A percentile compares a stretch with the other conserved stretches of the same genome.
Evolutionary conservation across 2,797 vertebrate species (phyloP).

Genomic region (Alcedo atthis): DNA sequence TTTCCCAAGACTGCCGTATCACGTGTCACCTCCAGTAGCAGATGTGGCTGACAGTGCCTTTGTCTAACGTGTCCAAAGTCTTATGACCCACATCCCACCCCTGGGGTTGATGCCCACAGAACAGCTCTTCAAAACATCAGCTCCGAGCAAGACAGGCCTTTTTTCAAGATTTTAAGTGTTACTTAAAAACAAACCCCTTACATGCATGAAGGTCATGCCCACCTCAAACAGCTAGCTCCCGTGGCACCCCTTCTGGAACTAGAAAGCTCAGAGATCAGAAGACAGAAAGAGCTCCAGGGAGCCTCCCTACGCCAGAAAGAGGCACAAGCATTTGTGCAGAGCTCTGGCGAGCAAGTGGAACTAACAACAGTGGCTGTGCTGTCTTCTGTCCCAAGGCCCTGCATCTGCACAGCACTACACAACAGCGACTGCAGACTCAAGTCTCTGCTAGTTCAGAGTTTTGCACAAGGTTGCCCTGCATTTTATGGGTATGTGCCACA

Average conservation of each 20-base stretch:
- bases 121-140: neutral
- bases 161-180: neutral
- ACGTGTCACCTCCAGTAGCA: constrained; percentile 62
- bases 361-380: neutral
- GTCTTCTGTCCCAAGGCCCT: neutral
- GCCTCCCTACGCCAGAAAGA: neutral
- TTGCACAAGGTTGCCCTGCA: neutral
- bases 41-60: constrained; percentile 66
- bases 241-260: neutral
- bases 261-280: neutral
- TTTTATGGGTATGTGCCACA: neutral
- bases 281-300: neutral
- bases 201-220: neutral
- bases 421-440: neutral
- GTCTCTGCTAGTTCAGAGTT: neutral
- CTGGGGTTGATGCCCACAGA: neutral
- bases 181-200: neutral
- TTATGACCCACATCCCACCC: constrained; percentile 35
- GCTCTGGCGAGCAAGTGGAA: neutral
- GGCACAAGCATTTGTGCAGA: neutral
- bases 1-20: constrained; percentile 58
- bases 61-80: constrained; percentile 39
- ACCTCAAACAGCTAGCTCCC: neutral
- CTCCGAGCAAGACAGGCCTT: neutral
- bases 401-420: neutral